Base-by-base conservation (phyloP, 2,113 vertebrate species). In the Pseudopipra pipra region DNA sequence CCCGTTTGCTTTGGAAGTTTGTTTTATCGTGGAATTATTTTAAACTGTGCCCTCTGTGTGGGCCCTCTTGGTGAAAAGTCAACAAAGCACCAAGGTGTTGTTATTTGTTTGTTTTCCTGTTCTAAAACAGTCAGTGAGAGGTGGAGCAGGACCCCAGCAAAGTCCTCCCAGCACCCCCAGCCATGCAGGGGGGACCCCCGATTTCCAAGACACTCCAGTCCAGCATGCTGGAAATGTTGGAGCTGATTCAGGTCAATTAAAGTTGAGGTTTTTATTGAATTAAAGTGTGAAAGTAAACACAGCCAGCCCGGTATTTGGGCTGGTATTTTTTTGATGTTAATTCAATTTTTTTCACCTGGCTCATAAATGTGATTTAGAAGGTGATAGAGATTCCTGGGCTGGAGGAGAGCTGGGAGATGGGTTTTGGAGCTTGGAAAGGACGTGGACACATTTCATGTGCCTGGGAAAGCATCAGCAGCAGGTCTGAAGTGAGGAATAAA, bases 351-450 rank as follows among this genome's bases (percentile, higher is more conserved):
- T 75, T 74, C 37, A 21, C 46, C 47, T 47, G 0, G 3, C 47
- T 90, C 86, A 56, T 90, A 89, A 85, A 95, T 7, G 41, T 91
- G 84, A 82, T 93, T 91, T 89, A 75, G 56, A 87, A 82, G 51
- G 79, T 51, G 55, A n/a, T 17, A 35, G 33, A 72, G 73, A 92
- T 80, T 83, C 55, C 79, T 79, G 94, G 85, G 51, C 75, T 46
- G 78, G 70, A 74, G 43, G 47, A 89, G 81, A 63, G 43, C 20
- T 2, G 16, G 46, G 87, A 92, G 52, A 81, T 71, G 56, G 33
- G 44, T 37, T 79, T 41, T 68, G 82, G 81, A 85, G 66, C 74
- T 82, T 30, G 77, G 77, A 67, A 89, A 58, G 56, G 85, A 70
- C 2, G 3, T 0, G 8, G 68, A 30, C 2, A 44, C 3, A 3